phyloP scores from a whole-genome alignment of 2,113 vertebrate species.

The Forbesichthys papilliferus region DNA sequence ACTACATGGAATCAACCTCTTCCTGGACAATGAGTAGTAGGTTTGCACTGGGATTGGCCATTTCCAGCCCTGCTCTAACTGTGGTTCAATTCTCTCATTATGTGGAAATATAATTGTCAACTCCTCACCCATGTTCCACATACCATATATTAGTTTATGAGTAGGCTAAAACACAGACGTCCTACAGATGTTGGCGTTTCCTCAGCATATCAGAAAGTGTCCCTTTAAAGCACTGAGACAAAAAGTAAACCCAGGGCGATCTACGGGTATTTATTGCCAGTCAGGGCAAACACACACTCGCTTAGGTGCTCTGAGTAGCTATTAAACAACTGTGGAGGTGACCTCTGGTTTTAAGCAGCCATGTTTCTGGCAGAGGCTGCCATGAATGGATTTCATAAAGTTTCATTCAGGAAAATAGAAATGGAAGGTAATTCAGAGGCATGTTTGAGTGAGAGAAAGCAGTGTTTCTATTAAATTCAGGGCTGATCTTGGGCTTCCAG shows the following conservation, averaged over 20 bases:
- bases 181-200: neutral
- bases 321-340: conserved; percentile 70
- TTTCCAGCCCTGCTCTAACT: no score
- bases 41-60: no score
- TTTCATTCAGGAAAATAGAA: conserved; percentile 66
- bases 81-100: no score
- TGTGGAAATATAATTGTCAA: no score
- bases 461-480: conserved; percentile 24
- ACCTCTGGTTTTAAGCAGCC: conserved; percentile 62
- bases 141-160: no score
- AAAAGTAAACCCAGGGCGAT: conserved; percentile 41
- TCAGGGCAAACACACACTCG: conserved; percentile 66
- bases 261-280: conserved; percentile 69
- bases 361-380: conserved; percentile 56
- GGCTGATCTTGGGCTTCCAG: conserved; percentile 19
- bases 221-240: conserved; percentile 46
- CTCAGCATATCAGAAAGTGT: conserved; percentile 13
- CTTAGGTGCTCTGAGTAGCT: conserved; percentile 63
- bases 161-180: neutral
- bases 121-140: no score
- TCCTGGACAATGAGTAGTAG: neutral
- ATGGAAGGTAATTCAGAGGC: conserved; percentile 36
- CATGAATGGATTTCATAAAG: conserved; percentile 69
- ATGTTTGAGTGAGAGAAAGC: conserved; percentile 25
- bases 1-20: conserved; percentile 27